Percentiles rank a stretch among this genome's conserved stretches.
These are phyloP conservation scores for Amphiprion clarkii DNA, from an alignment of 2,797 vertebrate genomes.

Conservation along the genomic window DNA sequence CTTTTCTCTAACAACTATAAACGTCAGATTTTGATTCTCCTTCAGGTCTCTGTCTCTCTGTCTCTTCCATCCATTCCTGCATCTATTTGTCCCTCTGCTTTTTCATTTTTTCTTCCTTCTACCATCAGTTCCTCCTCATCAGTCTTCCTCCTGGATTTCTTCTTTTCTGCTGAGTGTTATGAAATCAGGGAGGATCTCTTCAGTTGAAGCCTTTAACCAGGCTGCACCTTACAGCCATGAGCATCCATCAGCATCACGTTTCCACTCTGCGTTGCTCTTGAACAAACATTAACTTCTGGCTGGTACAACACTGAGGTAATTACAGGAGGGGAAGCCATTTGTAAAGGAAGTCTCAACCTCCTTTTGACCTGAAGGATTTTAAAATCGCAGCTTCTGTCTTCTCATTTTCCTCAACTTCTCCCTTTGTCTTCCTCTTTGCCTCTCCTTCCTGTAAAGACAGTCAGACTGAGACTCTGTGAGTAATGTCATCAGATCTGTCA, in stretches of 20 bases:
- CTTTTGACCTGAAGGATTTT: constrained; percentile 45
- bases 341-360: constrained; percentile 21
- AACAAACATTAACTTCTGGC: background rate
- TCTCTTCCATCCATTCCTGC: background rate
- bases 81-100: background rate
- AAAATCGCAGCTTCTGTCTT: constrained; percentile 25
- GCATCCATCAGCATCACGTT: background rate
- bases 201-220: no score
- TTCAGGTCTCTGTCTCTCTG: background rate
- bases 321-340: constrained; percentile 5
- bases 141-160: background rate
- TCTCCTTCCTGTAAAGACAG: constrained; percentile 16
- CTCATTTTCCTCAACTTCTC: constrained; percentile 24
- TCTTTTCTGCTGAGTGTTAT: no score
- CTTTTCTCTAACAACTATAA: background rate
- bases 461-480: constrained; percentile 14
- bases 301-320: background rate
- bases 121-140: background rate
- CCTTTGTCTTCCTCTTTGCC: constrained; percentile 37
- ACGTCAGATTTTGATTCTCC: background rate
- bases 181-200: no score
- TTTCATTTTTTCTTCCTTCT: no score
- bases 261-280: background rate
- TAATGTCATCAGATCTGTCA: constrained; percentile 10
- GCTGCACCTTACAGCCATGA: no score